These are phyloP conservation scores for Agriopis leucophaearia DNA, from an alignment of 2,888 invertebrate genomes.

Conservation along the genomic window DNA sequence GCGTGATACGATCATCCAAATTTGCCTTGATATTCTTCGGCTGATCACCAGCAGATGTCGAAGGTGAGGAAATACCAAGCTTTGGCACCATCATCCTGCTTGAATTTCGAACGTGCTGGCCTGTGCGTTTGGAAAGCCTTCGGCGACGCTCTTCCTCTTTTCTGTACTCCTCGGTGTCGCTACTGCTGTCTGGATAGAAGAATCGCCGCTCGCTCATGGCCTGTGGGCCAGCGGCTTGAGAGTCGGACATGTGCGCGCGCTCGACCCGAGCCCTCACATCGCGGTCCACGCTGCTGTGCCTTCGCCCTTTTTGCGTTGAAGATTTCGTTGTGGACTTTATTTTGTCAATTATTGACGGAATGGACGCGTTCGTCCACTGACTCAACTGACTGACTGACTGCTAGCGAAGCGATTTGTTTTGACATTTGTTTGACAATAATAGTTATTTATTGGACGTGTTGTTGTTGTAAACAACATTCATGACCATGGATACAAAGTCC, in stretches of 20 bases:
- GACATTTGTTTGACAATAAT: too few relatives aligned
- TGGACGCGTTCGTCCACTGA: not conserved
- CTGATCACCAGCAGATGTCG: slow-evolving; percentile 70
- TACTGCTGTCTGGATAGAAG: slow-evolving; percentile 90
- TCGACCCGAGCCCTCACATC: slow-evolving; percentile 78
- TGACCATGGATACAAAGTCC: too few relatives aligned
- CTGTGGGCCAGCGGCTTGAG: slow-evolving; percentile 73
- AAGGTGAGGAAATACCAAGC: slow-evolving; percentile 57
- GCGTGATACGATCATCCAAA: slow-evolving; percentile 91
- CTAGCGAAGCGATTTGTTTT: too few relatives aligned
- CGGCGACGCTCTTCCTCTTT: slow-evolving; percentile 90
- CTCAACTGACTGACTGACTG: too few relatives aligned
- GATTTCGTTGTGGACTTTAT: slow-evolving; percentile 39
- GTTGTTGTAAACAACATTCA: too few relatives aligned
- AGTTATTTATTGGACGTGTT: too few relatives aligned
- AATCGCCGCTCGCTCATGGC: slow-evolving; percentile 79
- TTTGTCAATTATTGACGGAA: slow-evolving; percentile 33
- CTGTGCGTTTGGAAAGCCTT: slow-evolving; percentile 77
- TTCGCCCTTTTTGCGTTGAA: slow-evolving; percentile 49
- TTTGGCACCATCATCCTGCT: slow-evolving; percentile 70
- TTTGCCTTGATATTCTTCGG: slow-evolving; percentile 70
- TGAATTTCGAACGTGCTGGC: slow-evolving; percentile 66
- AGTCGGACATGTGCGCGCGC: slow-evolving; percentile 78
- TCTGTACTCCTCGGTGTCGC: slow-evolving; percentile 94
- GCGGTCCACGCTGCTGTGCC: slow-evolving; percentile 65